Percentiles rank a stretch among this genome's conserved stretches.
Evolutionary conservation across 2,797 vertebrate species (phyloP).

Genomic region (Oreonectes daqikongensis): DNA sequence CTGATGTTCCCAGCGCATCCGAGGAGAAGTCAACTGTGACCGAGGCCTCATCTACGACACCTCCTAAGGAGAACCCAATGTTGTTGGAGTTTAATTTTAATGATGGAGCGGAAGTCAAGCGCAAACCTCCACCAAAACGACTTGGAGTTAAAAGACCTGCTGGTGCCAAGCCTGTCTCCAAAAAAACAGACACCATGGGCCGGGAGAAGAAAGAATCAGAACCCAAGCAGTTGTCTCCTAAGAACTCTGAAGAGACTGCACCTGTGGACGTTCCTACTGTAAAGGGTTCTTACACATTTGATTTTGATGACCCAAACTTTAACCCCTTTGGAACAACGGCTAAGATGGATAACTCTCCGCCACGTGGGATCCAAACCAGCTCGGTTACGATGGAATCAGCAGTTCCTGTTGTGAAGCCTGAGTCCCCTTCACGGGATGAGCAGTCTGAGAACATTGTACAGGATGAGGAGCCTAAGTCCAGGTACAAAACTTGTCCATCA

Average conservation of each 20-base stretch:
- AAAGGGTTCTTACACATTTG: slow-evolving; percentile 72
- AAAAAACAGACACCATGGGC: slow-evolving; percentile 51
- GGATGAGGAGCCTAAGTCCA: background rate
- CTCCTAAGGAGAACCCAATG: slow-evolving; percentile 62
- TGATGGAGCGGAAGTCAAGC: slow-evolving; percentile 63
- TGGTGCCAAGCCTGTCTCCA: slow-evolving; percentile 68
- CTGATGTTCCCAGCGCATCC: slow-evolving; percentile 5
- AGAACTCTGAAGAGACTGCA: slow-evolving; percentile 40
- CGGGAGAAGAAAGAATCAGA: slow-evolving; percentile 45
- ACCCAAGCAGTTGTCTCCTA: slow-evolving; percentile 30
- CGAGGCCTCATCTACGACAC: slow-evolving; percentile 45
- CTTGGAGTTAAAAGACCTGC: slow-evolving; percentile 72
- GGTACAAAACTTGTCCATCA: no score
- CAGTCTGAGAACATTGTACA: background rate
- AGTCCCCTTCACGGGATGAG: background rate
- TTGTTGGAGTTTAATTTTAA: slow-evolving; percentile 85
- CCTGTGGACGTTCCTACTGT: slow-evolving; percentile 54
- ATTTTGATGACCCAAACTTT: slow-evolving; percentile 81
- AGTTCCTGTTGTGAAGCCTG: background rate
- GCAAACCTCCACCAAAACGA: slow-evolving; percentile 75
- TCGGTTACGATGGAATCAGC: background rate
- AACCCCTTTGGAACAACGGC: slow-evolving; percentile 75
- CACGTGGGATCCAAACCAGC: slow-evolving; percentile 48
- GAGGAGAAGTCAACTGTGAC: slow-evolving; percentile 46
- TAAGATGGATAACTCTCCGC: slow-evolving; percentile 70